Conservation (phyloP, 2,888 invertebrate species). For the Listrodromus nycthemerus region DNA sequence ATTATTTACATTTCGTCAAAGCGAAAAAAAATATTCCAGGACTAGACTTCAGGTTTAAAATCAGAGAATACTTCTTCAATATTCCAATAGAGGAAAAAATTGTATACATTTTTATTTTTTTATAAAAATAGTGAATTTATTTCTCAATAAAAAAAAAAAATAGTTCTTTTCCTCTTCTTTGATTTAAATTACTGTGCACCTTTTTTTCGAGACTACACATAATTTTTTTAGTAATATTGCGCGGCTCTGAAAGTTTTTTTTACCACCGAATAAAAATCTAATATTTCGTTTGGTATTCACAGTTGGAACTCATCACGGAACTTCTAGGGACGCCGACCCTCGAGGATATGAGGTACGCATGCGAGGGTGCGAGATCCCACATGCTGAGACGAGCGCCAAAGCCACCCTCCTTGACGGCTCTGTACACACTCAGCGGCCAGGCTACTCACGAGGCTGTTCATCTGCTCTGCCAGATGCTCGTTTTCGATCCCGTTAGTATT, state of each 20-base stretch:
- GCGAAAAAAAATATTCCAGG: no score
- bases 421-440: conserved; percentile 96
- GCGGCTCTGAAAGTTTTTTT: no score
- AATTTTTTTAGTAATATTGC: no score
- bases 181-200: no score
- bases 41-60: no score
- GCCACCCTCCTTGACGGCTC: conserved; percentile 94
- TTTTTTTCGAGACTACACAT: no score
- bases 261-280: conserved; percentile 13
- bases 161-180: no score
- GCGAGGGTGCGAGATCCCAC: conserved; percentile 97
- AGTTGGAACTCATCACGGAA: conserved; percentile 99
- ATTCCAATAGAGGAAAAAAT: no score
- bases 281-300: conserved; percentile 75
- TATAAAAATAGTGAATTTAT: no score
- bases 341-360: conserved; percentile 98
- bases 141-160: no score
- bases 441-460: conserved; percentile 99
- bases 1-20: conserved; percentile 1
- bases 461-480: conserved; percentile 98
- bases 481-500: conserved; percentile 96
- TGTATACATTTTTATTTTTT: no score
- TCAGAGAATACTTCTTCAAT: no score
- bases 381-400: conserved; percentile 95
- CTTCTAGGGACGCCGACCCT: conserved; percentile 97